Evolutionary conservation across 2,888 invertebrate genomes (phyloP).

Genomic region (Orchesella flavescens): DNA sequence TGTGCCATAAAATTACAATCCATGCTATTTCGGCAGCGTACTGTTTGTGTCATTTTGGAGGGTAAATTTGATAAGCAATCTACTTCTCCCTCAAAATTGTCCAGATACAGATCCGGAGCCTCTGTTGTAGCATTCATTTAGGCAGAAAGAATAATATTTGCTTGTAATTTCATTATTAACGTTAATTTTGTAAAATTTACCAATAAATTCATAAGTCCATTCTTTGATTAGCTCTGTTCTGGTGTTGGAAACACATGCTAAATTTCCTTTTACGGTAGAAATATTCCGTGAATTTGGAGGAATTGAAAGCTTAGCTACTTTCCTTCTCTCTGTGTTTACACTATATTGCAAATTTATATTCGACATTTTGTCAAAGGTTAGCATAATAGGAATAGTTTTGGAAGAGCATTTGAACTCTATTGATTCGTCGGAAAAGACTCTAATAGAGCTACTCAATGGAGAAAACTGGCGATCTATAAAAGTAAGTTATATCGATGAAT

Average conservation of each 20-base stretch:
- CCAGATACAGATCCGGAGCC: conserved; percentile 16
- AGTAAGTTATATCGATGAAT: no score
- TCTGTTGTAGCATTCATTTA: neutral
- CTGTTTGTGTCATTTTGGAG: conserved; percentile 28
- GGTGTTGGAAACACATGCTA: neutral
- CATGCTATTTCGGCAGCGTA: conserved; percentile 37
- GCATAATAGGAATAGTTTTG: neutral
- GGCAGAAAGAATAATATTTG: neutral
- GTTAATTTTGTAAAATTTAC: no score
- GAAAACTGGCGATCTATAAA: conserved; percentile 4
- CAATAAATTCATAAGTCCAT: conserved; percentile 27
- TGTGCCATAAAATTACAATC: conserved; percentile 41
- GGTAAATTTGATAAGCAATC: conserved; percentile 34
- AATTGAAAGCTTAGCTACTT: no score
- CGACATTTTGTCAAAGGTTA: no score
- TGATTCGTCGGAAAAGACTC: conserved; percentile 18
- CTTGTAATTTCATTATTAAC: neutral
- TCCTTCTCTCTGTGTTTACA: no score
- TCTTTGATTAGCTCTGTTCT: neutral
- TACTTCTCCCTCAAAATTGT: conserved; percentile 49
- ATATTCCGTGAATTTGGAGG: neutral
- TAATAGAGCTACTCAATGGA: neutral
- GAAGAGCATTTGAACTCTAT: conserved; percentile 27
- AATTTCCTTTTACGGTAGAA: neutral
- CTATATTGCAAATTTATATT: no score